Evolutionary conservation across 2,113 vertebrate species (phyloP).

Genomic region (Pipra filicauda): DNA sequence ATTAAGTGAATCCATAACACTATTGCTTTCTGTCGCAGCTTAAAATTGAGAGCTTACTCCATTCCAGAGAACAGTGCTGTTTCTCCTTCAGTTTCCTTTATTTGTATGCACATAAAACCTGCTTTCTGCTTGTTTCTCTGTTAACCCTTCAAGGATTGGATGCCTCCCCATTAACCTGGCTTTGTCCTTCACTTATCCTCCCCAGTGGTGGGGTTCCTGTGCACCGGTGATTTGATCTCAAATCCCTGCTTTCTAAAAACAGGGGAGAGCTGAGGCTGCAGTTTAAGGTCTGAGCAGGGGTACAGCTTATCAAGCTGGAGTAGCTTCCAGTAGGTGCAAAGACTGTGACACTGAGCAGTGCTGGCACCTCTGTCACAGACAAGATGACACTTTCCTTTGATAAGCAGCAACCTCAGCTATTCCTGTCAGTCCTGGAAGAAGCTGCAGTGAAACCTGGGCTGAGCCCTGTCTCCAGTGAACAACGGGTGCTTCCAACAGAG

Average conservation of each 20-base stretch:
- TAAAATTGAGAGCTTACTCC: not conserved
- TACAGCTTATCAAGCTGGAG: constrained; percentile 40
- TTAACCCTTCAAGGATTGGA: not conserved
- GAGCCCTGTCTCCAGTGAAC: not conserved
- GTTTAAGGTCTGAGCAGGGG: not conserved
- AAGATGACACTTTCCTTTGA: constrained; percentile 58
- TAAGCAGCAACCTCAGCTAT: constrained; percentile 45
- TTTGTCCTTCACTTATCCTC: not conserved
- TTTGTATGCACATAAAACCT: not conserved
- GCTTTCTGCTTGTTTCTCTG: not conserved
- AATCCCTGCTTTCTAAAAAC: constrained; percentile 15
- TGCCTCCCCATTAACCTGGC: not conserved
- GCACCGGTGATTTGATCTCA: not conserved
- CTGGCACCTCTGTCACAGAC: constrained; percentile 14
- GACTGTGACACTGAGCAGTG: constrained; percentile 57
- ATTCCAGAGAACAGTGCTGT: not conserved
- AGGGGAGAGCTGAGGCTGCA: not conserved
- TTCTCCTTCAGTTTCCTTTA: constrained; percentile 16
- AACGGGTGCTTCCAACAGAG: not conserved
- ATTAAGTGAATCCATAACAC: constrained; percentile 38
- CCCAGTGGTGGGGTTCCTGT: not conserved
- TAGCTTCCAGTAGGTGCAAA: constrained; percentile 60
- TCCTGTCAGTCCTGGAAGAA: not conserved
- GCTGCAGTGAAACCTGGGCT: not conserved
- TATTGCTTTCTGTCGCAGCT: constrained; percentile 23